Evolutionary conservation across 2,888 invertebrate genomes (phyloP).

Genomic region (Ormyrus rosae): DNA sequence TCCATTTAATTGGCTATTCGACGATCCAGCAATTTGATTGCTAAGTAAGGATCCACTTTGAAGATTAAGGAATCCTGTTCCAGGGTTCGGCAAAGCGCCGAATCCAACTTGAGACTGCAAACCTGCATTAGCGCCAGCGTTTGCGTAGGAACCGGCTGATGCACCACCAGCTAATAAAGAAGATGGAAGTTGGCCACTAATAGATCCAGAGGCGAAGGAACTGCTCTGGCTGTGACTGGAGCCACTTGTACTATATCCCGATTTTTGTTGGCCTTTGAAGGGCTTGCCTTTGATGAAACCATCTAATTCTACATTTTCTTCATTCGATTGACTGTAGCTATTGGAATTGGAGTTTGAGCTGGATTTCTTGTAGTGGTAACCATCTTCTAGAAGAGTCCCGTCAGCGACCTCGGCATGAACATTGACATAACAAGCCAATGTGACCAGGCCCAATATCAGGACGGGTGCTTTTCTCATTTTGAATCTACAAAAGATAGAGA

Average conservation of each 20-base stretch:
- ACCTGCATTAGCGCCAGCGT: constrained; percentile 3
- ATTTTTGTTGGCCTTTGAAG: constrained; percentile 55
- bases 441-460: constrained; percentile 62
- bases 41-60: neutral
- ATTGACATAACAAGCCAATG: constrained; percentile 58
- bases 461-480: constrained; percentile 62
- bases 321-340: constrained; percentile 57
- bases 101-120: constrained; percentile 40
- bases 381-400: constrained; percentile 48
- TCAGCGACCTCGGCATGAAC: constrained; percentile 62
- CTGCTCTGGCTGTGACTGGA: constrained; percentile 56
- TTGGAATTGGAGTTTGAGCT: constrained; percentile 59
- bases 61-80: constrained; percentile 46
- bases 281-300: constrained; percentile 57
- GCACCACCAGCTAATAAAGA: constrained; percentile 22
- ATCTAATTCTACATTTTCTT: constrained; percentile 56
- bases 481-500: constrained; percentile 57
- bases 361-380: constrained; percentile 59
- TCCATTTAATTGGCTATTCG: constrained; percentile 4
- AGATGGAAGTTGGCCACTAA: constrained; percentile 54
- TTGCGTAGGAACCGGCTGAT: constrained; percentile 18
- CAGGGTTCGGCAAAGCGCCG: constrained; percentile 53
- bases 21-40: neutral
- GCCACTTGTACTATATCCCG: constrained; percentile 57
- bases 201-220: constrained; percentile 56